Evolutionary conservation across 2,113 vertebrate genomes (phyloP).

Genomic region (Pollimyrus isidori): DNA sequence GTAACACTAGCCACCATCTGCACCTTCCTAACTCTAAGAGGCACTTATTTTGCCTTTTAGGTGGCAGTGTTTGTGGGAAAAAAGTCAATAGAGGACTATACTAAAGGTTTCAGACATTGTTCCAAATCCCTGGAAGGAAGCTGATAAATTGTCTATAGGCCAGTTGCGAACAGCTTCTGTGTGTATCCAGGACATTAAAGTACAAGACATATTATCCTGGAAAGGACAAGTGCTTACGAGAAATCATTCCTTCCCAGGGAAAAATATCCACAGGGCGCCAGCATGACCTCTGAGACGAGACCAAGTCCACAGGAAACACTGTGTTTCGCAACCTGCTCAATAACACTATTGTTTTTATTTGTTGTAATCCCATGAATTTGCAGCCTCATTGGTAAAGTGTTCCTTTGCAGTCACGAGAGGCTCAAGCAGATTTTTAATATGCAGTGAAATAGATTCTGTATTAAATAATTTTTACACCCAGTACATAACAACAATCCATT

Average conservation of each 20-base stretch:
- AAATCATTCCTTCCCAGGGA: background rate
- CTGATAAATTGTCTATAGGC: background rate
- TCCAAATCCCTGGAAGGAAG: background rate
- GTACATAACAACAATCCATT: background rate
- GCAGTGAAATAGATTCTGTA: background rate
- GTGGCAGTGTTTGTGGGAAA: background rate
- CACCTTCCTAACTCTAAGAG: background rate
- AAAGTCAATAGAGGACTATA: background rate
- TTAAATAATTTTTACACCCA: background rate
- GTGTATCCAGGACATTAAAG: background rate
- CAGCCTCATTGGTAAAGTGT: background rate
- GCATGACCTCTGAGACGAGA: background rate
- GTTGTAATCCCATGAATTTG: background rate
- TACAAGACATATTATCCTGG: background rate
- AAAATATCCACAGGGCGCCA: background rate
- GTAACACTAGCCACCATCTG: background rate
- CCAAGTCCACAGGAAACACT: background rate
- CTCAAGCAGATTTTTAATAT: background rate
- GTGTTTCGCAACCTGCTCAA: background rate
- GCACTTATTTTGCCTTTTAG: background rate
- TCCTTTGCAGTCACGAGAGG: background rate
- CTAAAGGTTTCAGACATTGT: background rate
- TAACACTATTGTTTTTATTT: background rate
- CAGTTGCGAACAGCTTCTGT: background rate
- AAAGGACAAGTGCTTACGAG: background rate